These are phyloP conservation scores for Hedychridium roseum DNA, from an alignment of 2,888 invertebrate genomes.

Conservation along the genomic window DNA sequence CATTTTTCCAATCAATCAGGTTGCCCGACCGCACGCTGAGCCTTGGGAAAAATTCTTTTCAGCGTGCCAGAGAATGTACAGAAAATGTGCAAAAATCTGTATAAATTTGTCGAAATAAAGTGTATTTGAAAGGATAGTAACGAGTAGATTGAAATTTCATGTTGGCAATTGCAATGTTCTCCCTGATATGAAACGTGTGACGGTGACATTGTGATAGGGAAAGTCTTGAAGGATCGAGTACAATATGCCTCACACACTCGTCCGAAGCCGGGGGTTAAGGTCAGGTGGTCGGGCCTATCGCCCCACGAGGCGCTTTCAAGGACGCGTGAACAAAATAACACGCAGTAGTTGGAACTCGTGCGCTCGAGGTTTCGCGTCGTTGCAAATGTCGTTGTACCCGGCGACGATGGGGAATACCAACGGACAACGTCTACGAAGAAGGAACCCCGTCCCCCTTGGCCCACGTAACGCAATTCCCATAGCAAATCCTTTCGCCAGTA, in stretches of 20 bases:
- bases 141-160: no score
- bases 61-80: no score
- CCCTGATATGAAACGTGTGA: no score
- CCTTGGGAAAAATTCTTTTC: no score
- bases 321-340: constrained; percentile 16
- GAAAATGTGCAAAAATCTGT: no score
- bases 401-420: constrained; percentile 8
- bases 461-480: constrained; percentile 9
- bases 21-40: no score
- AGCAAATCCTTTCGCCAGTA: background rate
- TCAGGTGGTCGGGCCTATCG: constrained; percentile 15
- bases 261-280: constrained; percentile 24
- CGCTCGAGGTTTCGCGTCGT: constrained; percentile 10
- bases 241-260: constrained; percentile 1
- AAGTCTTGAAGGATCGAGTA: constrained; percentile 8
- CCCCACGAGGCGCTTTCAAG: constrained; percentile 19
- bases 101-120: no score
- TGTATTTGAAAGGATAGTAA: no score
- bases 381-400: no score
- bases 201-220: no score
- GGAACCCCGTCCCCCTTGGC: constrained; percentile 3
- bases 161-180: no score
- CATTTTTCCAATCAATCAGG: no score
- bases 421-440: constrained; percentile 10
- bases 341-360: constrained; percentile 18